These are phyloP conservation scores for Drosophila insularis DNA, from an alignment of 1,140 invertebrate genomes.

Conservation along the genomic window DNA sequence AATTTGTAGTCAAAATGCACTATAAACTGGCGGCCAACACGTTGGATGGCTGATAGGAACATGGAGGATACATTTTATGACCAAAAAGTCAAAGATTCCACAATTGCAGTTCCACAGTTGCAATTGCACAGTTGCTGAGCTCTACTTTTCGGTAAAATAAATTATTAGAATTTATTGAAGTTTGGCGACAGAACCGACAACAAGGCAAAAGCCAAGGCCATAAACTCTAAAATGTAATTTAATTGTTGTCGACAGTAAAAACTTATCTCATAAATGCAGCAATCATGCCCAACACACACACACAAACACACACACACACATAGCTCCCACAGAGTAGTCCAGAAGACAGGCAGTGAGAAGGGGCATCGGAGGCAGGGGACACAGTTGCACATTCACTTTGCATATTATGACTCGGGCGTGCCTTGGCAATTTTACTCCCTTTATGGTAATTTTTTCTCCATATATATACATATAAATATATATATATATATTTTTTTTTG, in stretches of 20 bases:
- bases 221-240: constrained; percentile 77
- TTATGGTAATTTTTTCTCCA: constrained; percentile 11
- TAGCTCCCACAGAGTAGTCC: neutral
- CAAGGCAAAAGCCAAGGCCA: constrained; percentile 38
- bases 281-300: constrained; percentile 50
- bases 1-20: constrained; percentile 48
- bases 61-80: neutral
- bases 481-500: too few species aligned
- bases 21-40: neutral
- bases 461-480: too few species aligned
- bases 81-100: constrained; percentile 14
- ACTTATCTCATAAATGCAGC: constrained; percentile 74
- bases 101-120: constrained; percentile 23
- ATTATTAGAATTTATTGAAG: constrained; percentile 74
- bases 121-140: neutral
- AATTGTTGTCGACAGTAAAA: constrained; percentile 74
- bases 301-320: constrained; percentile 23
- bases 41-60: neutral
- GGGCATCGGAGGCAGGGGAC: neutral
- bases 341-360: constrained; percentile 5
- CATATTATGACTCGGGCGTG: constrained; percentile 10
- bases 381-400: constrained; percentile 18
- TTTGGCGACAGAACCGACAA: constrained; percentile 59
- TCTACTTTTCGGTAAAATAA: constrained; percentile 49
- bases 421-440: neutral